Conservation (phyloP, 2,888 invertebrate species). For the Cataglyphis rosenhaueri region DNA sequence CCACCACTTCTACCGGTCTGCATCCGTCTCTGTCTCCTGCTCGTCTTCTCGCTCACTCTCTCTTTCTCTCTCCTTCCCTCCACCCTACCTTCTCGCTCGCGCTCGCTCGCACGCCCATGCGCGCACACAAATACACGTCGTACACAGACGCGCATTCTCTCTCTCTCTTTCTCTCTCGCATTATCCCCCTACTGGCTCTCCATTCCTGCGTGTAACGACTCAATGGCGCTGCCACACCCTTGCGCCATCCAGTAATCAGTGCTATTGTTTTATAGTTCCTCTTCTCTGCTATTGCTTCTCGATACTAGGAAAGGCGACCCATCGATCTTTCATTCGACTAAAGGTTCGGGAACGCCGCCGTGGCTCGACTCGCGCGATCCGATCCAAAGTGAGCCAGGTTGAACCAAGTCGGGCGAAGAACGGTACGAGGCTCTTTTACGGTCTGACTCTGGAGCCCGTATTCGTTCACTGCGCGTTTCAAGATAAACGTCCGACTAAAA, state of each 20-base stretch:
- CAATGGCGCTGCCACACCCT: slow-evolving; percentile 85
- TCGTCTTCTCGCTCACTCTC: slow-evolving; percentile 47
- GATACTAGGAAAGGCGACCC: slow-evolving; percentile 59
- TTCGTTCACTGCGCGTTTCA: slow-evolving; percentile 34
- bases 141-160: not conserved
- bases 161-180: slow-evolving; percentile 52
- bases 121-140: not conserved
- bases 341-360: slow-evolving; percentile 54
- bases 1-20: slow-evolving; percentile 71
- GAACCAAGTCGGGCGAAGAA: slow-evolving; percentile 20
- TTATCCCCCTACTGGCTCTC: slow-evolving; percentile 76
- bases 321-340: slow-evolving; percentile 63
- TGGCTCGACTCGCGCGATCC: slow-evolving; percentile 26
- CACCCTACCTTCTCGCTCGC: slow-evolving; percentile 53
- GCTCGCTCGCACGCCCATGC: slow-evolving; percentile 51
- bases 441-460: slow-evolving; percentile 31
- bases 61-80: slow-evolving; percentile 41
- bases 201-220: slow-evolving; percentile 84
- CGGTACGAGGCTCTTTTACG: slow-evolving; percentile 34
- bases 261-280: slow-evolving; percentile 84
- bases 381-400: slow-evolving; percentile 19
- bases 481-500: slow-evolving; percentile 33
- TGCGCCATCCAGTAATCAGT: slow-evolving; percentile 84
- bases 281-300: slow-evolving; percentile 73
- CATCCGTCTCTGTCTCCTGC: slow-evolving; percentile 21